Conservation (phyloP, 2,113 vertebrate genomes). For the Thymallus thymallus region DNA sequence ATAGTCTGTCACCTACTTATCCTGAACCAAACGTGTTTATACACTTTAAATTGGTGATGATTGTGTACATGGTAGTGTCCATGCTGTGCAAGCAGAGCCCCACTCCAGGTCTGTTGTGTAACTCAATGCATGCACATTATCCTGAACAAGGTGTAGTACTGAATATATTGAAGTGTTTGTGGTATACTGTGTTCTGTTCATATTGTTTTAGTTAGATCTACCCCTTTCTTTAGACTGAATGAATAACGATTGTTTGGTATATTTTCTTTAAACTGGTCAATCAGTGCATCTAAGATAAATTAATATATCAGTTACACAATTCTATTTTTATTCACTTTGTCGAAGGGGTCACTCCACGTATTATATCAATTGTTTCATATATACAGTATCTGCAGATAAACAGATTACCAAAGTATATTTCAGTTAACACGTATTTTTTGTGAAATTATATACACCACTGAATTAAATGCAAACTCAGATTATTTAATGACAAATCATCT, state of each 20-base stretch:
- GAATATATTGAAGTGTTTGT: conserved; percentile 76
- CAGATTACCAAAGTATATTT: conserved; percentile 74
- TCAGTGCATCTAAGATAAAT: conserved; percentile 61
- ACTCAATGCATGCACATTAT: conserved; percentile 77
- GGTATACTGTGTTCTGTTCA: conserved; percentile 69
- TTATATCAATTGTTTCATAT: conserved; percentile 47
- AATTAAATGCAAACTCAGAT: conserved; percentile 52
- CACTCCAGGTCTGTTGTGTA: conserved; percentile 69
- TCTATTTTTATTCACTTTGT: conserved; percentile 67
- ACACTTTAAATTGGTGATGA: background rate
- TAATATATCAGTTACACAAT: conserved; percentile 58
- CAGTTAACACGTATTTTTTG: conserved; percentile 51
- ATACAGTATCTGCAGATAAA: conserved; percentile 56
- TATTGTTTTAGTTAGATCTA: conserved; percentile 48
- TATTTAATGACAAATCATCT: conserved; percentile 14
- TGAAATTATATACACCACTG: conserved; percentile 49
- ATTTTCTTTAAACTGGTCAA: conserved; percentile 64
- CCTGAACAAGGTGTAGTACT: conserved; percentile 73
- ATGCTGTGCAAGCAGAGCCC: conserved; percentile 67
- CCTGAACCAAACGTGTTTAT: background rate
- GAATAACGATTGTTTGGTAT: conserved; percentile 43
- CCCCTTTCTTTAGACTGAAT: conserved; percentile 41
- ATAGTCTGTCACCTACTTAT: background rate
- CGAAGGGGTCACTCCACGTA: conserved; percentile 46
- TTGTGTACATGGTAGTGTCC: conserved; percentile 28